Percentiles rank a stretch among this genome's conserved stretches.
These are phyloP conservation scores for Clarias platycephalus DNA, from an alignment of 2,797 vertebrate genomes.

Conservation along the genomic window DNA sequence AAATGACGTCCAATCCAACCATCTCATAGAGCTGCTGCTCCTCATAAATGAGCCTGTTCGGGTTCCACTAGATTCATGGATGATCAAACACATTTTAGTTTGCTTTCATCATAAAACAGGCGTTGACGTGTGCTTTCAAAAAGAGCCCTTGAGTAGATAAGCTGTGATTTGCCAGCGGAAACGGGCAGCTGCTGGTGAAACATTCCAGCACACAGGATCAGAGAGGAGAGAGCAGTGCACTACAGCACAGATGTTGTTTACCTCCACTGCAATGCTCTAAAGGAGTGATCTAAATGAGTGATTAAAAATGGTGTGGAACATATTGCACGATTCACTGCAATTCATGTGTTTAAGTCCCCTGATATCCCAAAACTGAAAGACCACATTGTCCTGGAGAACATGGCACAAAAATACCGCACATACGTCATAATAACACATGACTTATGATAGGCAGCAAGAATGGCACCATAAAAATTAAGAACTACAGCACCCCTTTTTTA, in stretches of 20 bases:
- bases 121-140: not conserved
- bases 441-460: not conserved
- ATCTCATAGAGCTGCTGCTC: not conserved
- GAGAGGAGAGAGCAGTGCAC: constrained; percentile 47
- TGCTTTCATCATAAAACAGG: constrained; percentile 6
- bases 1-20: not conserved
- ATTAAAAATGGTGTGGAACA: constrained; percentile 47
- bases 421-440: not conserved
- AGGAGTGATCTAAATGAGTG: constrained; percentile 52
- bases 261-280: constrained; percentile 41
- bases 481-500: not conserved
- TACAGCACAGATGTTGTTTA: constrained; percentile 67
- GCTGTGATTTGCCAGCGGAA: constrained; percentile 37
- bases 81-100: not conserved
- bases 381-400: not conserved
- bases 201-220: constrained; percentile 59
- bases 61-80: constrained; percentile 3
- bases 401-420: not conserved
- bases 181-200: constrained; percentile 57
- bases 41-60: not conserved
- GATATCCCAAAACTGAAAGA: not conserved
- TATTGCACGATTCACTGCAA: constrained; percentile 49
- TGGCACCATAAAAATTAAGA: constrained; percentile 6
- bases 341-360: constrained; percentile 33
- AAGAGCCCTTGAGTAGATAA: constrained; percentile 9